Conservation (phyloP, 1,140 invertebrate genomes). For the Drosophila auraria region DNA sequence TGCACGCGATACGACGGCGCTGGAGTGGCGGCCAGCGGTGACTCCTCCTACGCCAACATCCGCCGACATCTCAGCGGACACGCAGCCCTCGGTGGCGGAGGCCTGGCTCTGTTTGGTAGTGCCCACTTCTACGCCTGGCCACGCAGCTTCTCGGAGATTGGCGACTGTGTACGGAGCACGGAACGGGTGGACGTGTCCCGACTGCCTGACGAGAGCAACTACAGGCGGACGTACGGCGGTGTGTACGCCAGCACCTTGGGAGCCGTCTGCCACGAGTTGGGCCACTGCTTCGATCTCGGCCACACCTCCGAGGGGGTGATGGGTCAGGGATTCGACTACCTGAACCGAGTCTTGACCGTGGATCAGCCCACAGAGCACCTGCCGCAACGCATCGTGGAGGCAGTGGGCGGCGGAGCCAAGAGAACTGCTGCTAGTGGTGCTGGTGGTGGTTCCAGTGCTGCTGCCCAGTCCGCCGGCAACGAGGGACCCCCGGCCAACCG, state of each 20-base stretch:
- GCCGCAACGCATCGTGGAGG: slow-evolving; percentile 85
- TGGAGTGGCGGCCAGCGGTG: slow-evolving; percentile 85
- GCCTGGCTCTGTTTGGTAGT: slow-evolving; percentile 95
- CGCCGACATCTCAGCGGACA: slow-evolving; percentile 92
- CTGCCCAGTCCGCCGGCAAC: slow-evolving; percentile 43
- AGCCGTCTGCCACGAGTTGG: slow-evolving; percentile 97
- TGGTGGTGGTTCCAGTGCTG: not conserved
- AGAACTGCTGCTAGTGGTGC: not conserved
- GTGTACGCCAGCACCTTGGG: slow-evolving; percentile 97
- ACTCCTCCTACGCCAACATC: slow-evolving; percentile 90
- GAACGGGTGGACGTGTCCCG: slow-evolving; percentile 88
- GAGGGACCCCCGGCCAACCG: slow-evolving; percentile 4
- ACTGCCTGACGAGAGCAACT: slow-evolving; percentile 95
- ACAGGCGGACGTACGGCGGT: slow-evolving; percentile 93
- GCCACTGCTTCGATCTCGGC: slow-evolving; percentile 97
- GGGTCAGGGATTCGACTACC: slow-evolving; percentile 96
- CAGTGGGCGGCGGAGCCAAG: slow-evolving; percentile 58
- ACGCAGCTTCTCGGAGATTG: slow-evolving; percentile 89
- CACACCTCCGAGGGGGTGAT: slow-evolving; percentile 96
- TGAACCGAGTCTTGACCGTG: slow-evolving; percentile 90
- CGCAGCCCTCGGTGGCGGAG: slow-evolving; percentile 95
- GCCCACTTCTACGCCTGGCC: slow-evolving; percentile 97
- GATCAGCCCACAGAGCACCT: slow-evolving; percentile 86
- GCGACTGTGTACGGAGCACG: slow-evolving; percentile 86
- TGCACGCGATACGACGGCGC: slow-evolving; percentile 92